Conservation (phyloP, 2,113 vertebrate species). For the Macquaria ambigua region DNA sequence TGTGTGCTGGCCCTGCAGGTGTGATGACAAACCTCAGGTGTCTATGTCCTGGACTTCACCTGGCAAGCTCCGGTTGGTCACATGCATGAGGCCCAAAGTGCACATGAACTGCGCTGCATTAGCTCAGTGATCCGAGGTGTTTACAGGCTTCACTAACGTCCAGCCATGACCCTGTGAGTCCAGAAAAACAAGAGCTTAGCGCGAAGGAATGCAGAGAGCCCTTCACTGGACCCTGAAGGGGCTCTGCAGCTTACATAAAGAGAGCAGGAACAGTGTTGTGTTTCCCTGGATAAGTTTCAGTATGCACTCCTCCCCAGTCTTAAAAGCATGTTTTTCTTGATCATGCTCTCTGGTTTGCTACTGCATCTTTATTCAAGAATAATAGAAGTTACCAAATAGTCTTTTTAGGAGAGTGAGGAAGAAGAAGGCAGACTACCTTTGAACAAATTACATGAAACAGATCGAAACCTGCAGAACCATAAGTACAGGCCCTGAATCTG, state of each 20-base stretch:
- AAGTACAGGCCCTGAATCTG: background rate
- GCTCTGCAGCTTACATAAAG: background rate
- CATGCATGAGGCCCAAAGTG: conserved; percentile 10
- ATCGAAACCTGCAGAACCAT: background rate
- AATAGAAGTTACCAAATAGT: background rate
- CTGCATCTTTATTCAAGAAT: background rate
- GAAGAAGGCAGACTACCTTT: background rate
- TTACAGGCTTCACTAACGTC: conserved; percentile 34
- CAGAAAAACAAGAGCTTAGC: conserved; percentile 70
- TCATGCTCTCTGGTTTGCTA: background rate
- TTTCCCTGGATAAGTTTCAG: conserved; percentile 13
- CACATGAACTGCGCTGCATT: conserved; percentile 14
- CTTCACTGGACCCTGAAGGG: conserved; percentile 54
- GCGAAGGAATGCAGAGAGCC: conserved; percentile 72
- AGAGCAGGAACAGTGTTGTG: conserved; percentile 13
- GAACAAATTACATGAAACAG: background rate
- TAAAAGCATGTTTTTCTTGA: background rate
- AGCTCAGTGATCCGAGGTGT: conserved; percentile 41
- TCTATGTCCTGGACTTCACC: conserved; percentile 15
- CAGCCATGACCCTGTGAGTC: conserved; percentile 13
- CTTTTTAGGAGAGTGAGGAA: background rate
- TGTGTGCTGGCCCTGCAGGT: background rate
- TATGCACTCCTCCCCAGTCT: background rate
- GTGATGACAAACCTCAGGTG: background rate
- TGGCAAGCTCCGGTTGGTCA: conserved; percentile 30